Percentiles rank a stretch among this genome's conserved stretches.
These are phyloP conservation scores for Agrotis segetum DNA, from an alignment of 2,888 invertebrate genomes.

Conservation along the genomic window DNA sequence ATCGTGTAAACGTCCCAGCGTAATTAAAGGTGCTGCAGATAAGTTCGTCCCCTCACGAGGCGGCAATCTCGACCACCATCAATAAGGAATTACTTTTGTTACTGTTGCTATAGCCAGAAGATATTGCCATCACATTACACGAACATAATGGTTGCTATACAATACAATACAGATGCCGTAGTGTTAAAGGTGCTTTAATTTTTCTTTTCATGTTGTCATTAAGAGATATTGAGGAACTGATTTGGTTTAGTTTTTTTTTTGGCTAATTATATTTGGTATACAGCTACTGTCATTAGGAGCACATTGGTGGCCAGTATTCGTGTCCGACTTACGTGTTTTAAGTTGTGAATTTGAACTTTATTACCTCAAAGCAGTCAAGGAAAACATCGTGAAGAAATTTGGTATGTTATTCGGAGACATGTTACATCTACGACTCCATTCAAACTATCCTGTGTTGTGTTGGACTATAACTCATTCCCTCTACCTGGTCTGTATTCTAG, in stretches of 20 bases:
- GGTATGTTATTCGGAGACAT: too few species aligned
- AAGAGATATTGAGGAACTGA: conserved; percentile 56
- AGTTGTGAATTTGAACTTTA: too few species aligned
- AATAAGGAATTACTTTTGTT: conserved; percentile 88
- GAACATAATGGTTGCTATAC: conserved; percentile 47
- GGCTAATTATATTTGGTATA: background rate
- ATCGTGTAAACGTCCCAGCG: conserved; percentile 73
- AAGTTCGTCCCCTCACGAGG: conserved; percentile 81
- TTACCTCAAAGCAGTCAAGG: too few species aligned
- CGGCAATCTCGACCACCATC: conserved; percentile 80
- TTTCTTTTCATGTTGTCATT: conserved; percentile 68
- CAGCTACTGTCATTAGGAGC: background rate
- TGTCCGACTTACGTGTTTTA: too few species aligned
- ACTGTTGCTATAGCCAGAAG: conserved; percentile 76
- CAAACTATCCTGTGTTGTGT: too few species aligned
- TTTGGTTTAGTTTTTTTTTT: background rate
- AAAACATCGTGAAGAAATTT: too few species aligned
- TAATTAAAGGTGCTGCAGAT: conserved; percentile 84
- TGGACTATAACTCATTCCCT: too few species aligned
- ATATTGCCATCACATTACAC: conserved; percentile 53
- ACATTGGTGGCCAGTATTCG: too few species aligned
- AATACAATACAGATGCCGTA: conserved; percentile 54
- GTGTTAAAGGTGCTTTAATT: conserved; percentile 61
- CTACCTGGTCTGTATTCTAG: too few species aligned
- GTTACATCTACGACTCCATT: too few species aligned